Percentiles rank a stretch among this genome's conserved stretches.
Conservation (phyloP, 2,113 vertebrate genomes). For the Fulica atra region DNA sequence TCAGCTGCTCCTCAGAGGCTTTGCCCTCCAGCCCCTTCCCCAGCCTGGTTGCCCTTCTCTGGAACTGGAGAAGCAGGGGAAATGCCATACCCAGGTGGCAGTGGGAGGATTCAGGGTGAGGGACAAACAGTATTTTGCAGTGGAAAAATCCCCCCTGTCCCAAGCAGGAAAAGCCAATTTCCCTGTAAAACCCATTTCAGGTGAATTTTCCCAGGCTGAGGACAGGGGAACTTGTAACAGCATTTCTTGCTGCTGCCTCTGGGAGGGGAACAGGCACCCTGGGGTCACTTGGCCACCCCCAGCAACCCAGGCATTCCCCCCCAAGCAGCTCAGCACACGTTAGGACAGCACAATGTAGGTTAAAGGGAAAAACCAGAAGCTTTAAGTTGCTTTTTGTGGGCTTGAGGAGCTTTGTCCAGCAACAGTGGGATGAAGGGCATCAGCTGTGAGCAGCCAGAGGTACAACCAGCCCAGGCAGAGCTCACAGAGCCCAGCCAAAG, state of each 20-base stretch:
- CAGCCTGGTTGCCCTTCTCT: too few species aligned
- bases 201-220: neutral
- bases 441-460: neutral
- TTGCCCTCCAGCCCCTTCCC: too few species aligned
- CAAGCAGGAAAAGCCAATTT: neutral
- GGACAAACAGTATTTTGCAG: neutral
- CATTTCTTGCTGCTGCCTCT: neutral
- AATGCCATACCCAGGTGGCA: neutral
- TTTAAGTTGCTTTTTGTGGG: neutral
- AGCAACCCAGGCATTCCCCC: neutral
- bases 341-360: neutral
- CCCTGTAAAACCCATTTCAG: neutral
- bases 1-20: too few species aligned
- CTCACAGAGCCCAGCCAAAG: neutral
- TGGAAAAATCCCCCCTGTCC: neutral
- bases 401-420: neutral
- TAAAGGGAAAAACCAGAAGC: neutral
- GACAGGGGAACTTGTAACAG: neutral
- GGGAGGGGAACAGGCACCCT: neutral
- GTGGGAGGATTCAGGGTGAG: rapidly evolving
- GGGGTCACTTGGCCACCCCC: neutral
- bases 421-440: neutral
- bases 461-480: neutral
- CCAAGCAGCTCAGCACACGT: neutral
- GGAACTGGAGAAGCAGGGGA: neutral